A percentile compares a stretch with the other conserved stretches of the same genome.
Evolutionary conservation across 2,797 vertebrate species (phyloP).

Genomic region (Etheostoma nigrum): DNA sequence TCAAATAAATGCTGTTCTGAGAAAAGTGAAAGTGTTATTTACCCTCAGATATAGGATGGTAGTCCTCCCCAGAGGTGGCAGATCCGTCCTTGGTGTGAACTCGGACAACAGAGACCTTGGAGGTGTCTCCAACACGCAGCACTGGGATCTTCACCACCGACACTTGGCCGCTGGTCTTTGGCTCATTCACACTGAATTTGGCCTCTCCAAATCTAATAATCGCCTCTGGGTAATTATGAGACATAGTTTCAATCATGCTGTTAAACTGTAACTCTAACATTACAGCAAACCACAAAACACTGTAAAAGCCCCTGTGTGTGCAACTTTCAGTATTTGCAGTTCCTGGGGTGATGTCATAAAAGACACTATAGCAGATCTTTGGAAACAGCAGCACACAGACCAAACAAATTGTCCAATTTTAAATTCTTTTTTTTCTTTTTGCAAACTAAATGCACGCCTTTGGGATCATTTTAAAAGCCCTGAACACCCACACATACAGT

Average conservation of each 20-base stretch:
- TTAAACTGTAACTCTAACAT: constrained; percentile 5
- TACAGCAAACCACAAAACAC: not conserved
- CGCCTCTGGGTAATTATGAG: constrained; percentile 81
- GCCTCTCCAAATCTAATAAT: constrained; percentile 93
- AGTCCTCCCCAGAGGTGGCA: constrained; percentile 95
- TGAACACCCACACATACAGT: too few species aligned
- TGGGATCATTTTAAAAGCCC: constrained; percentile 3
- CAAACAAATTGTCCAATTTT: not conserved
- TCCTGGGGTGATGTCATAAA: not conserved
- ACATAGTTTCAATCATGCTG: not conserved
- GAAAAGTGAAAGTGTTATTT: constrained; percentile 17
- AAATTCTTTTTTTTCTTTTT: too few species aligned
- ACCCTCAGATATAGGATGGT: constrained; percentile 90
- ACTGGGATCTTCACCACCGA: constrained; percentile 90
- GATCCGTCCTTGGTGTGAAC: constrained; percentile 98
- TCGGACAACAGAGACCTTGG: constrained; percentile 93
- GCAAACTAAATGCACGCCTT: not conserved
- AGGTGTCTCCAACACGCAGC: constrained; percentile 91
- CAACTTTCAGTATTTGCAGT: not conserved
- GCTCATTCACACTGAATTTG: constrained; percentile 94
- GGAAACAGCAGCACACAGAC: constrained; percentile 6
- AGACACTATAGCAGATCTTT: not conserved
- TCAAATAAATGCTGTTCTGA: not conserved
- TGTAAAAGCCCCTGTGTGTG: not conserved
- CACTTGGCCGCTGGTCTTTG: constrained; percentile 87